These are phyloP conservation scores for Hemibagrus wyckioides DNA, from an alignment of 2,113 vertebrate species.

Conservation along the genomic window DNA sequence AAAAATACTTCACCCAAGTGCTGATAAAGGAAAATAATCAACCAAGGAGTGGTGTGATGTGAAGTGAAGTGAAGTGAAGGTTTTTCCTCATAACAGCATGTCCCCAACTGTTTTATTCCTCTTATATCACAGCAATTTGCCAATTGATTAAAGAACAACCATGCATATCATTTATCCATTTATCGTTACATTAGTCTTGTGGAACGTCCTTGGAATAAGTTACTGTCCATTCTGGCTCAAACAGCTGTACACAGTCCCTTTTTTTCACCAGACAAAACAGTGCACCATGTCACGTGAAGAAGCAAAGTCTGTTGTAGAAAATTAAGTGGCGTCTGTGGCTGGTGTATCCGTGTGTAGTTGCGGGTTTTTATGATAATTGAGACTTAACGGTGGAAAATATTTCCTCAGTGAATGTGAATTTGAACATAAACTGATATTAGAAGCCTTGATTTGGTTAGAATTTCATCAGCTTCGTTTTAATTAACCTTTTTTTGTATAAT, in stretches of 20 bases:
- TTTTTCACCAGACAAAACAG: not conserved
- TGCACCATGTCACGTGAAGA: not conserved
- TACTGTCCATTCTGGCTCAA: not conserved
- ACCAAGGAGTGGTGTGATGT: not conserved
- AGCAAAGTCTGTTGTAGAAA: not conserved
- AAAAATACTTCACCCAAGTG: not conserved
- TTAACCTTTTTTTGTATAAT: constrained; percentile 79
- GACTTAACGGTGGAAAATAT: constrained; percentile 73
- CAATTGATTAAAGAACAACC: not conserved
- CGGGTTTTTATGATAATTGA: constrained; percentile 71
- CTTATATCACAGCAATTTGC: not conserved
- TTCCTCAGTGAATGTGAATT: constrained; percentile 65
- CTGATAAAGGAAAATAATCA: not conserved
- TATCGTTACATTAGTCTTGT: not conserved
- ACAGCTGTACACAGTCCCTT: not conserved
- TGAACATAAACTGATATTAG: constrained; percentile 67
- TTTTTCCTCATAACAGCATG: not conserved
- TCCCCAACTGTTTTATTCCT: not conserved
- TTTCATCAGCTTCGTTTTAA: constrained; percentile 76
- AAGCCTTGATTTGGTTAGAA: constrained; percentile 69
- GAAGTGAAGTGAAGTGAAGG: not conserved
- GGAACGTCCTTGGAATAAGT: not conserved
- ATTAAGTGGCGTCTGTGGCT: not conserved
- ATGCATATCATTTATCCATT: not conserved
- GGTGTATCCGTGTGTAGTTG: not conserved